Evolutionary conservation across 2,888 invertebrate species (phyloP), one percentile per base, ranked within the genome.

Genomic region (Eutolmus rufibarbis): DNA sequence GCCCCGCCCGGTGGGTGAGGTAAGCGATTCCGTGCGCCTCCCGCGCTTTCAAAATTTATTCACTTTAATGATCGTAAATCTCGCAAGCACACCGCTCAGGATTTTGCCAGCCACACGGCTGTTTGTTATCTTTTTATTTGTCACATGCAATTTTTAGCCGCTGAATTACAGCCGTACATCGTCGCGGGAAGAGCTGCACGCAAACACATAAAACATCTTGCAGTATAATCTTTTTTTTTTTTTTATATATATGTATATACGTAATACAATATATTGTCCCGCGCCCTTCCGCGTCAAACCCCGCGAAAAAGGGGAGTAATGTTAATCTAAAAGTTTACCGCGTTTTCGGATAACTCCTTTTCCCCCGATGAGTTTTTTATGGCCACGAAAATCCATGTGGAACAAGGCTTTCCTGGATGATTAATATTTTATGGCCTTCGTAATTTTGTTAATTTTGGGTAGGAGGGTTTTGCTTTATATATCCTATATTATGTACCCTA

Each of bases 21-120:
- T 66, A 74, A 84, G 40, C 37, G 84, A 43, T 74, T 85, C 46
- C 85, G 74, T 85, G 74, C 57, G 14, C 40, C 40, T 85, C 43
- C 34, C 85, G 31, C 14, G 46, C 19, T 85, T 85, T 74, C 37
- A 43, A 85, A 46, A 85, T 85, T 85, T 85, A 74, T 85, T 23
- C 31, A 57, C 85, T 74, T 85, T 85, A 85, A 85, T 74, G 43
- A 66, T 85, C 85, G 85, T 85, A 85, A 85, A 74, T 85, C 85
- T 85, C 46, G 28, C 8, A 28, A 74, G 28, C 28, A 56, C 43
- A 51, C 34, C 28, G 81, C 81, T 81, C 34, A 46, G 56, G 56
- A 51, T 40, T 78, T 78, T 43, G 7, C 23, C 78, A 43, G n/a
- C 43, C 56, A 19, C 37, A 40, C 51, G 51, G 81, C 28, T 43